phyloP scores from a whole-genome alignment of 2,888 invertebrate species.

The Noctua fimbriata region DNA sequence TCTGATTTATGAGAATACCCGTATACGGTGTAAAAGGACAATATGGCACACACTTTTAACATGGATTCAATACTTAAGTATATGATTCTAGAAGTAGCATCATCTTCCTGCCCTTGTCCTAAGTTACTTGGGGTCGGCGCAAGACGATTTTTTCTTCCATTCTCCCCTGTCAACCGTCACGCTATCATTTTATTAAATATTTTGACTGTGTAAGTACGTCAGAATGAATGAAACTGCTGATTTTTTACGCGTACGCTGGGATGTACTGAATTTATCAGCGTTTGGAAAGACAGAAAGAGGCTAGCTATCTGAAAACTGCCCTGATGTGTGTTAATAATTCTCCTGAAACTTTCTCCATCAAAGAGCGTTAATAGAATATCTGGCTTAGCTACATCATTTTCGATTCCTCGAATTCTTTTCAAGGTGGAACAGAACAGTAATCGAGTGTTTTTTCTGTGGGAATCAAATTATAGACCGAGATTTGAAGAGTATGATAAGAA shows the following conservation, averaged over 20 bases:
- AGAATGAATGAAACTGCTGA: no score
- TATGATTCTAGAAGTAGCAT: no score
- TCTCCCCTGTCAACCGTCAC: no score
- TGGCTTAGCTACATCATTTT: not conserved
- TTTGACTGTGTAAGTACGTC: no score
- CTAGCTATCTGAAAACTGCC: not conserved
- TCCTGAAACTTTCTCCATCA: not conserved
- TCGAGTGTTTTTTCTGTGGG: conserved; percentile 24
- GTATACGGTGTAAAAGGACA: not conserved
- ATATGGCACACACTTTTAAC: no score
- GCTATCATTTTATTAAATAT: no score
- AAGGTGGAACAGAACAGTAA: conserved; percentile 1
- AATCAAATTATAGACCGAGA: conserved; percentile 37
- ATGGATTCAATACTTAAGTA: no score
- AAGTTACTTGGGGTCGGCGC: no score
- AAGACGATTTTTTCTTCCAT: no score
- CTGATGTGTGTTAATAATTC: not conserved
- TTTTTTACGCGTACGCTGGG: no score
- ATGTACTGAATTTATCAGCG: no score
- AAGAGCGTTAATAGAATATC: not conserved
- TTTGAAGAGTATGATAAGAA: conserved; percentile 27
- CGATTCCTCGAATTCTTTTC: not conserved
- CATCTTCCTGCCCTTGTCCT: no score
- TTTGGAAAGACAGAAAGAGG: not conserved
- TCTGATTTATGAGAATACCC: not conserved